phyloP scores from a whole-genome alignment of 2,888 invertebrate genomes.

The Heteropelma amictum region DNA sequence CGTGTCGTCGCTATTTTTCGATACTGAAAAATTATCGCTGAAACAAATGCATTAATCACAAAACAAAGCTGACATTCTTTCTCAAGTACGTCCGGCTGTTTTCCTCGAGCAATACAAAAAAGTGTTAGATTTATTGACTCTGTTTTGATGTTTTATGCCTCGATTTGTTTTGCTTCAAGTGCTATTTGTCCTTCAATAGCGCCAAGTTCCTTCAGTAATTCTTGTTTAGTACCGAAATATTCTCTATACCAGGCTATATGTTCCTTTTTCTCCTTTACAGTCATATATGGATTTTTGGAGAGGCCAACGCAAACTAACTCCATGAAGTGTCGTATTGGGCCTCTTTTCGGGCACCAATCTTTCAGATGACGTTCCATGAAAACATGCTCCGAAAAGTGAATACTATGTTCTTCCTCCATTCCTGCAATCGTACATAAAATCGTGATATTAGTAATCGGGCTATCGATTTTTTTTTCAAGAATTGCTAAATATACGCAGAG shows the following conservation, averaged over 20 bases:
- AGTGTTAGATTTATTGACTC: too few species aligned
- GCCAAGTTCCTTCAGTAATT: slow-evolving; percentile 84
- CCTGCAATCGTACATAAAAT: slow-evolving; percentile 77
- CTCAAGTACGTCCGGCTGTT: too few species aligned
- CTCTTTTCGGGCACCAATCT: slow-evolving; percentile 92
- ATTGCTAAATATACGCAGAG: not conserved
- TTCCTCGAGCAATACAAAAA: too few species aligned
- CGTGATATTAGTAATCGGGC: not conserved
- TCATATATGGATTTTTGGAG: slow-evolving; percentile 95
- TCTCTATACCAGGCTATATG: slow-evolving; percentile 95
- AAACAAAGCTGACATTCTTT: too few species aligned
- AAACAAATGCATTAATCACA: too few species aligned
- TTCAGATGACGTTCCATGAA: slow-evolving; percentile 93
- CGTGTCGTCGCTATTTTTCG: too few species aligned
- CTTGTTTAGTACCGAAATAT: slow-evolving; percentile 91
- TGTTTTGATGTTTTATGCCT: slow-evolving; percentile 8
- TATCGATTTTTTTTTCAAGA: not conserved
- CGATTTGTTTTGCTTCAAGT: slow-evolving; percentile 36
- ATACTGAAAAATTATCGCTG: too few species aligned
- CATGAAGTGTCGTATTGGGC: slow-evolving; percentile 98
- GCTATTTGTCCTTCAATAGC: slow-evolving; percentile 75
- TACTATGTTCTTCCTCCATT: slow-evolving; percentile 82
- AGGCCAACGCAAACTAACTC: slow-evolving; percentile 95
- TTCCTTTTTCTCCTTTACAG: slow-evolving; percentile 90
- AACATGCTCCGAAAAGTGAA: slow-evolving; percentile 95